Evolutionary conservation across 2,888 invertebrate species (phyloP), one percentile per base, ranked within the genome.

Genomic region (Conops quadrifasciatus): DNA sequence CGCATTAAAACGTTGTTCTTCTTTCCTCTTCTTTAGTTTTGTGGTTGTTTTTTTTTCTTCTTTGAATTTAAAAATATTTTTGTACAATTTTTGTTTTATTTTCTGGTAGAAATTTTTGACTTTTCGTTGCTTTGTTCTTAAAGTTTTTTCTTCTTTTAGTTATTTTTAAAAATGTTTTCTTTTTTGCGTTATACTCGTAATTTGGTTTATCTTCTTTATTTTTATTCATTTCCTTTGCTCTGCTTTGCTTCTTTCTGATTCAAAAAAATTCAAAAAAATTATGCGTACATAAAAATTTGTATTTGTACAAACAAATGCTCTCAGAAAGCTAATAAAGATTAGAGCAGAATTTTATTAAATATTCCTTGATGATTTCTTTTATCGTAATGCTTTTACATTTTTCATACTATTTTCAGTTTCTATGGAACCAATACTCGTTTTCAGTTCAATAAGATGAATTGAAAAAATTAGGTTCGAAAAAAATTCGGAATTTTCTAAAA

Each of bases 361-460:
- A 62, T 62, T 7, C 9, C n/a, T 68, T 68, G 60, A 68, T 62
- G 68, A 68, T 51, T 36, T 36, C 36, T 36, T 36, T n/a, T n/a
- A n/a, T n/a, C n/a, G n/a, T n/a, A n/a, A n/a, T n/a, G n/a, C n/a
- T n/a, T n/a, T n/a, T n/a, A n/a, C n/a, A n/a, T 60, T 67, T 67
- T 62, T 68, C 68, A 28, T 60, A n/a, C 36, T 24, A 11, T 58
- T 67, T 56, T 19, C 13, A 43, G 28, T 58, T 59, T 64, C 16
- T 66, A 36, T 63, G 45, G 26, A 63, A 63, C 43, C 63, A 63
- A 59, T 49, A 49, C 11, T 49, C n/a, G 49, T 49, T 49, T 7
- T 56, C n/a, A n/a, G n/a, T 36, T 36, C 36, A 36, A 36, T 36
- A 36, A 36, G 9, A 36, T 36, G 9, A n/a, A n/a, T n/a, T n/a